Percentiles rank a stretch among this genome's conserved stretches.
These are phyloP conservation scores for Geotrypetes seraphini DNA, from an alignment of 2,797 vertebrate species.

Conservation along the genomic window DNA sequence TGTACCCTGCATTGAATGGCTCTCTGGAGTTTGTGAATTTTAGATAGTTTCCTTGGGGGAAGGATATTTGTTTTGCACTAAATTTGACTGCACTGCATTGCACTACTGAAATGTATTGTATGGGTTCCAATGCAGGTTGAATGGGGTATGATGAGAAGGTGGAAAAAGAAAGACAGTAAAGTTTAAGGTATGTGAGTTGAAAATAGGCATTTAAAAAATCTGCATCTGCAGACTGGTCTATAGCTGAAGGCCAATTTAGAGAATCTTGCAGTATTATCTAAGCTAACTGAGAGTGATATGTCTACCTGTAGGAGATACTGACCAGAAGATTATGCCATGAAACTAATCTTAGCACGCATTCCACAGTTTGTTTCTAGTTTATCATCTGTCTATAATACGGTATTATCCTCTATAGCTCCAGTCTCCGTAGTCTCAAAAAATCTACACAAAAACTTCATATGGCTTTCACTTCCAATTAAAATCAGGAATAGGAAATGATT, in stretches of 20 bases:
- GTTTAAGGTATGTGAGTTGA: slow-evolving; percentile 18
- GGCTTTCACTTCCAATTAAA: no score
- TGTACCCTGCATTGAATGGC: slow-evolving; percentile 4
- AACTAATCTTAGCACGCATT: not conserved
- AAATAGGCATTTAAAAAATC: slow-evolving; percentile 13
- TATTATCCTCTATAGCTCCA: no score
- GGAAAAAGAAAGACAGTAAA: slow-evolving; percentile 20
- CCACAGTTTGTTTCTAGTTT: no score
- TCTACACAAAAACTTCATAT: no score
- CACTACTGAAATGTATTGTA: slow-evolving; percentile 67
- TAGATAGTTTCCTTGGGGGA: no score
- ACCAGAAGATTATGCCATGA: not conserved
- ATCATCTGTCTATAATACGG: no score
- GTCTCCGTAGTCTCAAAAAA: no score
- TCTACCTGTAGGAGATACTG: slow-evolving; percentile 3
- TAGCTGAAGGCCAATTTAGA: no score
- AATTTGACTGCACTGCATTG: slow-evolving; percentile 63
- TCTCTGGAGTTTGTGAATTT: slow-evolving; percentile 4
- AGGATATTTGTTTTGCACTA: slow-evolving; percentile 62
- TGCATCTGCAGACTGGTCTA: slow-evolving; percentile 10
- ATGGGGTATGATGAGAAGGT: no score
- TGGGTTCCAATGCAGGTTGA: no score
- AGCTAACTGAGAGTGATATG: slow-evolving; percentile 34
- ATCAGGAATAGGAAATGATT: no score
- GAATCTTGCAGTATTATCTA: no score